phyloP scores from a whole-genome alignment of 2,888 invertebrate species.

The Dryadula phaetusa region DNA sequence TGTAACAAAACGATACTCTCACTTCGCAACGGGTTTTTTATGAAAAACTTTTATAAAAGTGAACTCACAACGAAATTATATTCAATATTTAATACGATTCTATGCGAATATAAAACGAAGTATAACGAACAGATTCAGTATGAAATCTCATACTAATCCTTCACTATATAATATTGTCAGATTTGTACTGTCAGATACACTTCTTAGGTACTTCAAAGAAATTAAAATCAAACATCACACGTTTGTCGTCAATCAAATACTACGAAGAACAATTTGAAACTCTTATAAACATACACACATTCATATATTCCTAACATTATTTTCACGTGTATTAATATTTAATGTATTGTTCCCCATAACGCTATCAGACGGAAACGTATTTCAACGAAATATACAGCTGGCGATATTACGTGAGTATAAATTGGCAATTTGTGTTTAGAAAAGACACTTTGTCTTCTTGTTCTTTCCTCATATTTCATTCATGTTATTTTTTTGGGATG shows the following conservation, averaged over 20 bases:
- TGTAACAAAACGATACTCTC: conserved; percentile 21
- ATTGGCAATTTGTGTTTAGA: conserved; percentile 39
- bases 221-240: background rate
- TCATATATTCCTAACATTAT: background rate
- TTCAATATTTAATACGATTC: background rate
- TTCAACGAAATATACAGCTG: conserved; percentile 80
- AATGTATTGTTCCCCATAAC: conserved; percentile 61
- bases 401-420: conserved; percentile 77
- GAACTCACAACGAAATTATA: background rate
- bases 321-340: conserved; percentile 32
- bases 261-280: background rate
- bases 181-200: background rate
- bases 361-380: conserved; percentile 79
- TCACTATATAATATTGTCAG: background rate
- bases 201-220: background rate
- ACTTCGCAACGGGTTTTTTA: conserved; percentile 3
- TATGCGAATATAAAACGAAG: too few relatives aligned
- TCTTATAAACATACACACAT: background rate
- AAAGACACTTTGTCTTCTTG: conserved; percentile 4
- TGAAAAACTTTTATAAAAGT: background rate
- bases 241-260: background rate
- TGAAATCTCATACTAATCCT: background rate
- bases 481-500: conserved; percentile 46
- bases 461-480: conserved; percentile 26
- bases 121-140: too few relatives aligned